A percentile compares a stretch with the other conserved stretches of the same genome.
Conservation (phyloP, 2,888 invertebrate genomes). For the Mimumesa dahlbomi region DNA sequence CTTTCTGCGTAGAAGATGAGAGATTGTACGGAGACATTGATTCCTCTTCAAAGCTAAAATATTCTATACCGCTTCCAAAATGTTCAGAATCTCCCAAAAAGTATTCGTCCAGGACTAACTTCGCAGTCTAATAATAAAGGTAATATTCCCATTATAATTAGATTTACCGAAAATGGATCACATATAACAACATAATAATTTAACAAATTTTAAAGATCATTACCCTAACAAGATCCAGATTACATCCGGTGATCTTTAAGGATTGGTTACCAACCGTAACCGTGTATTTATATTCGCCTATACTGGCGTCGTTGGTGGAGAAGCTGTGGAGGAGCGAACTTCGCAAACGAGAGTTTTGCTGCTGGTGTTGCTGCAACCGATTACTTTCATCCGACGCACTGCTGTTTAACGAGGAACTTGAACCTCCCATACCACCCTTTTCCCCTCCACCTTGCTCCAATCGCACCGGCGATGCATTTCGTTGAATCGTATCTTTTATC, state of each 20-base stretch:
- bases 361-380: slow-evolving; percentile 76
- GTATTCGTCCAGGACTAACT: slow-evolving; percentile 93
- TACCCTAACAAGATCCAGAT: slow-evolving; percentile 92
- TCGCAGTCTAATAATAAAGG: slow-evolving; percentile 86
- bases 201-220: slow-evolving; percentile 57
- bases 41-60: slow-evolving; percentile 77
- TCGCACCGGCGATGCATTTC: slow-evolving; percentile 95
- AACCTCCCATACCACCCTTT: slow-evolving; percentile 84
- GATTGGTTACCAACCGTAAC: slow-evolving; percentile 91
- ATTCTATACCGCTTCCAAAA: slow-evolving; percentile 73
- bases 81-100: slow-evolving; percentile 81
- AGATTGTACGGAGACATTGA: too few relatives aligned
- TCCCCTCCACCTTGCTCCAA: slow-evolving; percentile 83
- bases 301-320: slow-evolving; percentile 91
- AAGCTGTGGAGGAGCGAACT: slow-evolving; percentile 88
- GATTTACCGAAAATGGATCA: too few relatives aligned
- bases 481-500: slow-evolving; percentile 96
- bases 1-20: slow-evolving; percentile 60
- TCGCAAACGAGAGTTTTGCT: slow-evolving; percentile 82
- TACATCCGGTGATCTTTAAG: slow-evolving; percentile 92
- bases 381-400: slow-evolving; percentile 85
- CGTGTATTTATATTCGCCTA: slow-evolving; percentile 94
- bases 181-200: too few relatives aligned
- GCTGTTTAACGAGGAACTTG: slow-evolving; percentile 90
- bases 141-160: slow-evolving; percentile 9